phyloP scores from a whole-genome alignment of 2,797 vertebrate genomes.

The Avahi laniger region DNA sequence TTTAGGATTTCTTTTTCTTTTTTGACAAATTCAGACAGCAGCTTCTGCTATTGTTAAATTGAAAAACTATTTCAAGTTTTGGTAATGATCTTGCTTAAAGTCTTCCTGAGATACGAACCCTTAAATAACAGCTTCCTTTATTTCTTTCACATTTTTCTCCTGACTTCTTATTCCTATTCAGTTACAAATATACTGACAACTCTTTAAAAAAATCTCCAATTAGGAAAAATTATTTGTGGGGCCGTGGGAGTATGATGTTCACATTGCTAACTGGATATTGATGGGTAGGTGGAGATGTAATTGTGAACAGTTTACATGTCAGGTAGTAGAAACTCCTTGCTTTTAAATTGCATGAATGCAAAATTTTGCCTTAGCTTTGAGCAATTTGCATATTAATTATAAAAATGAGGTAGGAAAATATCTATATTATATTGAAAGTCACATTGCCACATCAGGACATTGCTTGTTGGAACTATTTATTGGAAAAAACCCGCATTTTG shows the following conservation, averaged over 20 bases:
- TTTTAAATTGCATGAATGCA: not conserved
- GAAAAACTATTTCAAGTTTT: not conserved
- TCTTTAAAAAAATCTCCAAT: not conserved
- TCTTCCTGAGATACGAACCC: not conserved
- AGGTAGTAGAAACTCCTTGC: not conserved
- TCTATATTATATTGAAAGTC: not conserved
- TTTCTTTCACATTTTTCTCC: not conserved
- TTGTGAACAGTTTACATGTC: accelerated
- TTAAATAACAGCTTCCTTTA: not conserved
- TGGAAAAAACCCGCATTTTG: not conserved
- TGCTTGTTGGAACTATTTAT: not conserved
- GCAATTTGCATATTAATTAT: not conserved
- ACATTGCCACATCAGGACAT: not conserved
- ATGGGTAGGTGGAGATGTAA: not conserved
- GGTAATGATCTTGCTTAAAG: not conserved
- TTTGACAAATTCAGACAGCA: not conserved
- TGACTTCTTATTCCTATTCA: not conserved
- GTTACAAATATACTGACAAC: not conserved
- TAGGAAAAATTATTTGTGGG: not conserved
- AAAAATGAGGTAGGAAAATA: not conserved
- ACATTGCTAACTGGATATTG: accelerated
- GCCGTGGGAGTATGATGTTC: not conserved
- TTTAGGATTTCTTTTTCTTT: not conserved
- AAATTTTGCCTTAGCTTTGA: not conserved
- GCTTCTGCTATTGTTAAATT: not conserved